Base-by-base conservation (phyloP, 2,888 invertebrate genomes). In the Amblyteles armatorius region DNA sequence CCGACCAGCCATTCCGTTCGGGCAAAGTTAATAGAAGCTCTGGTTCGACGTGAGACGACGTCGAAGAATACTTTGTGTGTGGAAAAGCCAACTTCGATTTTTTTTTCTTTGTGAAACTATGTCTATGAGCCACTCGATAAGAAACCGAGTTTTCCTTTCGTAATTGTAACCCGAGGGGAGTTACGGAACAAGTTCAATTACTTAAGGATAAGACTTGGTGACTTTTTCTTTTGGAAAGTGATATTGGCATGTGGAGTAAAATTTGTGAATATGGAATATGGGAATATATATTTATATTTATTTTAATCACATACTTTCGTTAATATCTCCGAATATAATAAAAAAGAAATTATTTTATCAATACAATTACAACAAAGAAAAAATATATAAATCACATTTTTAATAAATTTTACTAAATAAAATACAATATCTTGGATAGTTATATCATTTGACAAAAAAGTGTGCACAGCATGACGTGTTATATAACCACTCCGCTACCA, bases 11-110 rank as follows among this genome's bases (percentile, higher is more conserved):
- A 63, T 78, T 81, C 68, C 67, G 67, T 52, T 67, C 65, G 22
- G 52, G 57, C 79, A 65, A 73, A 84, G 81, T 71, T 79, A 74
- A 82, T 84, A 79, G 81, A 73, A 71, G 73, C 69, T 55, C 65
- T 4, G 3, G 69, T 69, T 79, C 71, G 78, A 69, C 81, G 26
- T 36, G 50, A 52, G 69, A 60, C 69, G 50, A 71, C n/a, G 52
- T 48, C 69, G 69, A 19, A 16, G 52, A 52, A 16, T 26, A 52
- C 69, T n/a, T 50, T 63, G 63, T 33, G 63, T 3, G 29, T 33
- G n/a, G 63, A 63, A 29, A 33, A 29, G 63, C 29, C 29, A 29
- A 33, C 33, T 33, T 6, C 16, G 29, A 29, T 33, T 29, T 5
- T 29, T 7, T 4, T 26, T 11, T 22, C 3, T 11, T 57, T 26